These are phyloP conservation scores for Taurulus bubalis DNA, from an alignment of 2,113 vertebrate species.

Conservation along the genomic window DNA sequence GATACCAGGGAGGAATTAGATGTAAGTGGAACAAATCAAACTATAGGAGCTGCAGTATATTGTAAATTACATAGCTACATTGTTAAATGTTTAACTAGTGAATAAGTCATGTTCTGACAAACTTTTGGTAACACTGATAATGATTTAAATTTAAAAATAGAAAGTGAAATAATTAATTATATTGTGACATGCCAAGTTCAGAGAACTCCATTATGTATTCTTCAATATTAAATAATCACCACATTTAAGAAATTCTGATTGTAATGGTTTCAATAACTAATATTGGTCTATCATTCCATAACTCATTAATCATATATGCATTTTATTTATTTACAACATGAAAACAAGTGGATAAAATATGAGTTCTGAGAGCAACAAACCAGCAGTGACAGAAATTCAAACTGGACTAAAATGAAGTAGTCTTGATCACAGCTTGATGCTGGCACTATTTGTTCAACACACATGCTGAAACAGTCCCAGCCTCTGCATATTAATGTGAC, in stretches of 20 bases:
- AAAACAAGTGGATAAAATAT: conserved; percentile 69
- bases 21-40: background rate
- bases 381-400: conserved; percentile 50
- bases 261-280: conserved; percentile 64
- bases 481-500: conserved; percentile 73
- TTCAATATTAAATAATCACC: conserved; percentile 57
- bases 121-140: background rate
- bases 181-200: conserved; percentile 17
- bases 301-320: conserved; percentile 47
- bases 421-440: conserved; percentile 71
- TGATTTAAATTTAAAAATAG: background rate
- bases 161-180: conserved; percentile 18
- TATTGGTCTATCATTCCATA: conserved; percentile 44
- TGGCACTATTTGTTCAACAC: conserved; percentile 68
- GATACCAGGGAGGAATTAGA: conserved; percentile 14
- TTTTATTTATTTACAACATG: conserved; percentile 69
- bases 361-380: conserved; percentile 56
- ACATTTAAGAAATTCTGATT: conserved; percentile 59
- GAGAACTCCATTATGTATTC: conserved; percentile 45
- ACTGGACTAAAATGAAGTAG: conserved; percentile 56
- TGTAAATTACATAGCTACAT: background rate
- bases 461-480: conserved; percentile 47
- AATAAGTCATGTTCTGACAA: background rate
- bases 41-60: background rate
- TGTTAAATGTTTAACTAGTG: background rate